These are phyloP conservation scores for Anguilla anguilla DNA, from an alignment of 2,797 vertebrate genomes.

Conservation along the genomic window DNA sequence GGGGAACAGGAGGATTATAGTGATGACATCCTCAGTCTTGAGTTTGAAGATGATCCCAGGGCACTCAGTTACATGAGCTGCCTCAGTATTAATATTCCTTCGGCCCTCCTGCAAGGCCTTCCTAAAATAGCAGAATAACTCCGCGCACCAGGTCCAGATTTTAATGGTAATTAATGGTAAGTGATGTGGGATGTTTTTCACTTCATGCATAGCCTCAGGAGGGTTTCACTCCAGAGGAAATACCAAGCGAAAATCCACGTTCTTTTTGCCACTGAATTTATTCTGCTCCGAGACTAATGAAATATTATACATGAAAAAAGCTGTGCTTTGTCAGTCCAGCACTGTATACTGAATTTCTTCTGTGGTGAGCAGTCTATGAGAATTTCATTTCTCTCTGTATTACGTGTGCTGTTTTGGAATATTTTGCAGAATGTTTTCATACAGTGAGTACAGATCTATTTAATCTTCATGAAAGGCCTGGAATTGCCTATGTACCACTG, in stretches of 20 bases:
- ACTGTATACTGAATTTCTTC: not conserved
- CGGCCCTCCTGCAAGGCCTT: not conserved
- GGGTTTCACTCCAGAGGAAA: not conserved
- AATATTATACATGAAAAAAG: not conserved
- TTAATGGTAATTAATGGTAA: not conserved
- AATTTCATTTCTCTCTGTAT: not conserved
- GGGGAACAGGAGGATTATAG: not conserved
- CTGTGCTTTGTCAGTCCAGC: not conserved
- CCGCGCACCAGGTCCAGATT: not conserved
- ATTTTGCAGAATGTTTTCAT: not conserved
- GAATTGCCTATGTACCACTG: not conserved
- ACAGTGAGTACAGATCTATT: constrained; percentile 1
- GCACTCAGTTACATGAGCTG: not conserved
- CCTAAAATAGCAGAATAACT: not conserved
- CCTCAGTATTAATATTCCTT: not conserved
- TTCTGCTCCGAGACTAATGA: not conserved
- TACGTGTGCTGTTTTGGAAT: not conserved
- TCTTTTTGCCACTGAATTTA: not conserved
- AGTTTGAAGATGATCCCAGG: constrained; percentile 12
- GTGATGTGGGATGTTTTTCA: not conserved
- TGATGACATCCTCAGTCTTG: constrained; percentile 14
- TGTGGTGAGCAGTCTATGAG: not conserved
- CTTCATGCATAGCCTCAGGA: not conserved
- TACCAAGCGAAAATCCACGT: not conserved
- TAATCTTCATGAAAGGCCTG: not conserved